Conservation (phyloP, 2,888 invertebrate genomes). For the Pegoplata infirma region DNA sequence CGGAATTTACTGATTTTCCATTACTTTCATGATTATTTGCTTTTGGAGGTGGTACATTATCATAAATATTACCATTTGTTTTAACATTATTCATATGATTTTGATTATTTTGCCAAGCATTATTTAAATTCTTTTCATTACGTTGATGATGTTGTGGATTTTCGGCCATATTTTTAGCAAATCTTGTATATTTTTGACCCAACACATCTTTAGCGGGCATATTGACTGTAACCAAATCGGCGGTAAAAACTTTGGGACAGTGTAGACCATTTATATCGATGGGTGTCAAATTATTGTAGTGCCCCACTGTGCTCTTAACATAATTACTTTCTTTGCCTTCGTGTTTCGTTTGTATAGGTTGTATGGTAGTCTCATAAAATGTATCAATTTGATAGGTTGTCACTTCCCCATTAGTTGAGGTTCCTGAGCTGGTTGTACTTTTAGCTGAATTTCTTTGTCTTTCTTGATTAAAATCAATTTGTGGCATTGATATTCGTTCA, state of each 20-base stretch:
- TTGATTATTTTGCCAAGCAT: conserved; percentile 70
- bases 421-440: conserved; percentile 52
- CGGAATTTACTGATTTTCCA: conserved; percentile 62
- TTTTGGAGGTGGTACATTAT: conserved; percentile 55
- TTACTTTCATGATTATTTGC: conserved; percentile 38
- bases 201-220: conserved; percentile 90
- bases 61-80: conserved; percentile 47
- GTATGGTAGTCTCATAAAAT: conserved; percentile 74
- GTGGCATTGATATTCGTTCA: conserved; percentile 87
- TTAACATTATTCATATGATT: conserved; percentile 49
- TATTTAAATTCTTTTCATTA: conserved; percentile 73
- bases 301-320: conserved; percentile 32
- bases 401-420: conserved; percentile 40
- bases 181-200: conserved; percentile 81
- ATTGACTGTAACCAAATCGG: conserved; percentile 87
- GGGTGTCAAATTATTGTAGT: conserved; percentile 74
- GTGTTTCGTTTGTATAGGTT: conserved; percentile 58
- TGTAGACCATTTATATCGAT: conserved; percentile 80
- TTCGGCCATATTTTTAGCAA: conserved; percentile 81
- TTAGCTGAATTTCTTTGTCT: conserved; percentile 64
- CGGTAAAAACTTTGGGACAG: conserved; percentile 88
- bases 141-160: too few species aligned
- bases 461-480: conserved; percentile 82
- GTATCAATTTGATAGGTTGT: conserved; percentile 68
- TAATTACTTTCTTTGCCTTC: conserved; percentile 2